These are phyloP conservation scores for Coregonus clupeaformis DNA, from an alignment of 2,113 vertebrate species.

Conservation along the genomic window DNA sequence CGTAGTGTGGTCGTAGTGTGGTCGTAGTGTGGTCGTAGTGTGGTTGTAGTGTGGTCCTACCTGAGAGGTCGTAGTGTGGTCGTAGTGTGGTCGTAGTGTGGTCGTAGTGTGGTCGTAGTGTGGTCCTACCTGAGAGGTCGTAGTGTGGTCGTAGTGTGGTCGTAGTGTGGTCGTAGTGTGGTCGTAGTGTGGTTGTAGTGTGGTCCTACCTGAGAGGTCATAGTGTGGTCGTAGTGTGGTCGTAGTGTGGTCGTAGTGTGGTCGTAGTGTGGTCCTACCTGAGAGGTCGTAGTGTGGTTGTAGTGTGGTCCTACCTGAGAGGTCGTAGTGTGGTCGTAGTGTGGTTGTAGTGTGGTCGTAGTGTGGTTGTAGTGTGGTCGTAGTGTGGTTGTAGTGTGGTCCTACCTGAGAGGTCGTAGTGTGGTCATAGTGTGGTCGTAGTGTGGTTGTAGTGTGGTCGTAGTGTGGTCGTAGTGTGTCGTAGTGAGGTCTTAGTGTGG, in stretches of 20 bases:
- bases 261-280: background rate
- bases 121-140: conserved; percentile 87
- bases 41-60: background rate
- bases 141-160: conserved; percentile 84
- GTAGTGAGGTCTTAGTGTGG: conserved; percentile 79
- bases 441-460: conserved; percentile 73
- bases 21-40: no score
- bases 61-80: conserved; percentile 52
- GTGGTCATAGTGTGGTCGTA: conserved; percentile 82
- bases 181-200: background rate
- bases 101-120: conserved; percentile 85
- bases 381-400: conserved; percentile 80
- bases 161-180: conserved; percentile 74
- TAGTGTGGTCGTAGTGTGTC: conserved; percentile 26
- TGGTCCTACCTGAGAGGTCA: conserved; percentile 84
- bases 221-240: conserved; percentile 65
- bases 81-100: conserved; percentile 72
- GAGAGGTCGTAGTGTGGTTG: conserved; percentile 67
- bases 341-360: conserved; percentile 74
- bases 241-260: background rate
- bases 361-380: conserved; percentile 56
- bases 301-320: conserved; percentile 66
- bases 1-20: background rate
- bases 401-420: conserved; percentile 88
- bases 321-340: background rate